Evolutionary conservation across 2,888 invertebrate species (phyloP), one percentile per base, ranked within the genome.

Genomic region (Timandra comae): DNA sequence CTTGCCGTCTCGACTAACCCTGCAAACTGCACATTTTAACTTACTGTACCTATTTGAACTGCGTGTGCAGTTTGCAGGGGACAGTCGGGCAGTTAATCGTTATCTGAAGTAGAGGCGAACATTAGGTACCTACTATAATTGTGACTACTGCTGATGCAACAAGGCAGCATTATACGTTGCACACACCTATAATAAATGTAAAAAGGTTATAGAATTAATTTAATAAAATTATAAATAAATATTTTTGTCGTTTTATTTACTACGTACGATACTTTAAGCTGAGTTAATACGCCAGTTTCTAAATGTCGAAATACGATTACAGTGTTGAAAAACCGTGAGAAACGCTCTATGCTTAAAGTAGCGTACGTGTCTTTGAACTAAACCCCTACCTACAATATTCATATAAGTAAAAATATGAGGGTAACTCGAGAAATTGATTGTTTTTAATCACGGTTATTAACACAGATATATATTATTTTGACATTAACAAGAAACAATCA

Each of bases 191-290:
- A 76, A 74, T 79, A 80, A 82, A 81, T 82, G 82, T 81, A 77
- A 66, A 56, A 80, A 84, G 78, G 80, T 80, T 84, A 84, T 84
- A 84, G 84, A 84, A 82, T 79, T 82, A 84, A 84, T 81, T 82
- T 84, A 85, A 84, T 85, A 84, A 84, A 85, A 84, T 80, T 82
- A 81, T 84, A 81, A 84, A 81, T 74, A 77, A 77, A 13, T 27
- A 23, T 38, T 12, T 20, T 31, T 11, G 19, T 63, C 56, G 65
- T 77, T 50, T 79, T 49, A 74, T 75, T 79, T 59, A n/a, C n/a
- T n/a, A n/a, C n/a, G n/a, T n/a, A n/a, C n/a, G n/a, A n/a, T n/a
- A n/a, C n/a, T n/a, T n/a, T 9, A 3, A 11, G 10, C n/a, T 22
- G 2, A 22, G 3, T 4, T 21, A 21, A 7, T 7, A 8, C 5